phyloP scores from a whole-genome alignment of 2,797 vertebrate genomes.

The Acanthurus tractus region DNA sequence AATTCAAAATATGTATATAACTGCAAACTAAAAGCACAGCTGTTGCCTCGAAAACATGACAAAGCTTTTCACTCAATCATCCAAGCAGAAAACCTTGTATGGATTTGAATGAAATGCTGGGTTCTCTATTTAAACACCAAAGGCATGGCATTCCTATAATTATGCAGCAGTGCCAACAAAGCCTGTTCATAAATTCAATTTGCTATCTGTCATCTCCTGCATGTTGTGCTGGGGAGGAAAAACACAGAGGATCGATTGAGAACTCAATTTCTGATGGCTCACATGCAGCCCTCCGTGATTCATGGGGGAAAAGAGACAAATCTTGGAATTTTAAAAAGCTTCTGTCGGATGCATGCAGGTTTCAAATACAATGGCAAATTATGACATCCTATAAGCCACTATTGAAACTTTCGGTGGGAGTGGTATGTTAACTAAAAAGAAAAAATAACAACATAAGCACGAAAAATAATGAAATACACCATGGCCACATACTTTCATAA shows the following conservation, averaged over 20 bases:
- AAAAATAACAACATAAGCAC: conserved; percentile 8
- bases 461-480: conserved; percentile 25
- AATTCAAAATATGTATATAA: conserved; percentile 30
- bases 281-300: conserved; percentile 61
- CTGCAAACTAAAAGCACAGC: conserved; percentile 44
- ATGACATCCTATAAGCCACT: conserved; percentile 26
- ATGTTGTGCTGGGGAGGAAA: conserved; percentile 56
- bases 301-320: conserved; percentile 53
- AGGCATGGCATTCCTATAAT: conserved; percentile 77
- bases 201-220: conserved; percentile 81
- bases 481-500: conserved; percentile 32
- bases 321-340: conserved; percentile 56
- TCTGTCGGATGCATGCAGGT: conserved; percentile 32
- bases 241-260: conserved; percentile 71
- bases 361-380: conserved; percentile 44
- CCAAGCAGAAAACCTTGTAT: conserved; percentile 22
- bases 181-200: conserved; percentile 84
- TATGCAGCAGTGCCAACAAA: conserved; percentile 81
- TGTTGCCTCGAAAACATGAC: conserved; percentile 43
- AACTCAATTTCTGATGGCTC: conserved; percentile 78
- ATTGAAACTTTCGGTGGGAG: conserved; percentile 6
- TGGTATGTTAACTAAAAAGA: conserved; percentile 29
- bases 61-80: conserved; percentile 45
- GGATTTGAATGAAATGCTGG: conserved; percentile 43
- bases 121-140: conserved; percentile 67